phyloP scores from a whole-genome alignment of 2,113 vertebrate species.

The Thermophis baileyi region DNA sequence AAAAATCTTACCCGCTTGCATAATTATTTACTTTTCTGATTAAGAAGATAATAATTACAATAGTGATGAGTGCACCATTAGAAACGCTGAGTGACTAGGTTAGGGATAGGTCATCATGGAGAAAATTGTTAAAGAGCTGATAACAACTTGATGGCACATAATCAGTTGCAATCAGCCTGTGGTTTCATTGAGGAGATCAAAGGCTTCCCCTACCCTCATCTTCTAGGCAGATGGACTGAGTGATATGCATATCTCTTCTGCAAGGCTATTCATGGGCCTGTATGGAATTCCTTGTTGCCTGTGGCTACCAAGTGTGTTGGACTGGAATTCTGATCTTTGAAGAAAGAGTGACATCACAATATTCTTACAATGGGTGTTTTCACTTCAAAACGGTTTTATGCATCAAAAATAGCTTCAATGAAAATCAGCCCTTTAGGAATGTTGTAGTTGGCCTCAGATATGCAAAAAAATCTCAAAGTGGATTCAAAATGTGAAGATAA shows the following conservation, averaged over 20 bases:
- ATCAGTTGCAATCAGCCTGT: not conserved
- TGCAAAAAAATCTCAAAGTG: not conserved
- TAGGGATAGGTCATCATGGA: not conserved
- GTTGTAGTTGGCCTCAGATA: not conserved
- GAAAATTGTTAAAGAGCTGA: not conserved
- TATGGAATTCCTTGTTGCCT: slow-evolving; percentile 10
- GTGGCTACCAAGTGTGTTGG: not conserved
- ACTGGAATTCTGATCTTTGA: not conserved
- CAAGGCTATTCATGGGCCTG: no score
- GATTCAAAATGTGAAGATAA: not conserved
- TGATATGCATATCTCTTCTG: not conserved
- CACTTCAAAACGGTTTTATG: not conserved
- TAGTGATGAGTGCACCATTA: not conserved
- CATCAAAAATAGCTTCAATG: not conserved
- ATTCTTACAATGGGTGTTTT: not conserved
- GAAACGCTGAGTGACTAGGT: not conserved
- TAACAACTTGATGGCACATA: not conserved
- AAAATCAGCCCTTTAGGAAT: not conserved
- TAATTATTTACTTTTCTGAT: not conserved
- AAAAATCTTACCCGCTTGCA: not conserved
- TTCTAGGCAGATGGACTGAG: not conserved
- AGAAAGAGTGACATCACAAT: slow-evolving; percentile 11
- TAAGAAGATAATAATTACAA: not conserved
- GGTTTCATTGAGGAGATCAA: not conserved
- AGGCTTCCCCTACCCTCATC: not conserved